These are phyloP conservation scores for Lamproptera curius DNA, from an alignment of 2,888 invertebrate species.

Conservation along the genomic window DNA sequence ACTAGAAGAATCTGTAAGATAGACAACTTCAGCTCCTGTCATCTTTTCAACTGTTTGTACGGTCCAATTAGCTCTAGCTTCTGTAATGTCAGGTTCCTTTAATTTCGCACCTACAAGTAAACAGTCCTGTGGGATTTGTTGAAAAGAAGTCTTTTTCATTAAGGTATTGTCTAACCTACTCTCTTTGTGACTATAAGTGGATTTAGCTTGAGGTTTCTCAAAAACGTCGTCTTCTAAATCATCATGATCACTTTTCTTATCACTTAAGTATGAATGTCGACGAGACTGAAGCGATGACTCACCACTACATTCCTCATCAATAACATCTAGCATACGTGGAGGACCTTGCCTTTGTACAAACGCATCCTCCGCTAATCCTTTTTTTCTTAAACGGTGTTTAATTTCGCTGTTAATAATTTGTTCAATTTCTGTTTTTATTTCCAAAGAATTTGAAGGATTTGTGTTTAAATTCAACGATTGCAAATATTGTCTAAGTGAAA, in stretches of 20 bases:
- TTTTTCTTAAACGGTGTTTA: slow-evolving; percentile 59
- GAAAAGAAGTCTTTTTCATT: slow-evolving; percentile 42
- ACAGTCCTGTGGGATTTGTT: slow-evolving; percentile 66
- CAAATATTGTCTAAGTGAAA: slow-evolving; percentile 73
- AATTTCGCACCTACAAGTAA: slow-evolving; percentile 81
- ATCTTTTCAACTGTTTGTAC: slow-evolving; percentile 71
- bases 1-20: slow-evolving; percentile 82
- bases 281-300: slow-evolving; percentile 80
- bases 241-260: slow-evolving; percentile 65
- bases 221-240: slow-evolving; percentile 74
- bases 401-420: slow-evolving; percentile 65
- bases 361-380: slow-evolving; percentile 59
- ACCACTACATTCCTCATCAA: slow-evolving; percentile 86
- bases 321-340: slow-evolving; percentile 85
- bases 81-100: slow-evolving; percentile 74
- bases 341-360: slow-evolving; percentile 71
- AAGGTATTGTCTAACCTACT: slow-evolving; percentile 1
- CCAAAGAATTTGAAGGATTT: slow-evolving; percentile 59
- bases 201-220: slow-evolving; percentile 39
- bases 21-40: slow-evolving; percentile 82
- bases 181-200: background rate
- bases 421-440: slow-evolving; percentile 68
- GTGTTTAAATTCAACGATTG: slow-evolving; percentile 76
- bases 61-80: slow-evolving; percentile 77
- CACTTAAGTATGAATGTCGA: slow-evolving; percentile 71